Percentiles rank a stretch among this genome's conserved stretches.
phyloP scores from a whole-genome alignment of 2,113 vertebrate genomes.

The Promerops cafer region DNA sequence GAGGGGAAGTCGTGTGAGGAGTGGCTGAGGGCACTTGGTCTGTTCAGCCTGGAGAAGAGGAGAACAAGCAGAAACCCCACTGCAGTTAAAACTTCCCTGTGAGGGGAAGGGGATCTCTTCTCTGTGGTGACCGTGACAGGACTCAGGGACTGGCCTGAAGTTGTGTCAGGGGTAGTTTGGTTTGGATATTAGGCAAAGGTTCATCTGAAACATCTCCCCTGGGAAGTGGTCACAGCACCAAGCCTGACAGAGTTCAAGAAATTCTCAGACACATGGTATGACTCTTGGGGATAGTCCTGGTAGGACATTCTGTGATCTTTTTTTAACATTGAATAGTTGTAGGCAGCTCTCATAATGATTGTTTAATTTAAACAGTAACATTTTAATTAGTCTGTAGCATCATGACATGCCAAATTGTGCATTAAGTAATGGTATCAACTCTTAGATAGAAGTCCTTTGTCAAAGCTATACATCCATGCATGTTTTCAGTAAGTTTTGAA shows the following conservation, averaged over 20 bases:
- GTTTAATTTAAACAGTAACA: background rate
- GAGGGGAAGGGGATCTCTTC: background rate
- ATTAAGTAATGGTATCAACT: background rate
- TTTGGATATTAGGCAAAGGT: background rate
- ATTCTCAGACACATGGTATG: accelerated
- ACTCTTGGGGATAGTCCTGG: background rate
- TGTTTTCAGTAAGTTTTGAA: background rate
- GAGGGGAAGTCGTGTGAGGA: background rate
- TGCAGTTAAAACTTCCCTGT: background rate
- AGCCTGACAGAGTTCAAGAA: background rate
- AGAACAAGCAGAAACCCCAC: background rate
- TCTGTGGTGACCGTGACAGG: background rate
- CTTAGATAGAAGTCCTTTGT: background rate
- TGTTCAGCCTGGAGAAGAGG: background rate
- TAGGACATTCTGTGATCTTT: background rate
- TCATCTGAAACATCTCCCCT: background rate
- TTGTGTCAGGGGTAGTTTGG: background rate
- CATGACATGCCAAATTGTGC: background rate
- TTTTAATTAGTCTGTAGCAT: background rate
- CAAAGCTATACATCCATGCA: background rate
- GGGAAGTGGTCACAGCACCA: background rate
- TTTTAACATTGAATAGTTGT: background rate
- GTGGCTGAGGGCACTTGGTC: background rate
- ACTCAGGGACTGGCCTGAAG: background rate
- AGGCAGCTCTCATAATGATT: background rate